Base-by-base conservation (phyloP, 2,888 invertebrate genomes). In the Ryuthela nishihirai region DNA sequence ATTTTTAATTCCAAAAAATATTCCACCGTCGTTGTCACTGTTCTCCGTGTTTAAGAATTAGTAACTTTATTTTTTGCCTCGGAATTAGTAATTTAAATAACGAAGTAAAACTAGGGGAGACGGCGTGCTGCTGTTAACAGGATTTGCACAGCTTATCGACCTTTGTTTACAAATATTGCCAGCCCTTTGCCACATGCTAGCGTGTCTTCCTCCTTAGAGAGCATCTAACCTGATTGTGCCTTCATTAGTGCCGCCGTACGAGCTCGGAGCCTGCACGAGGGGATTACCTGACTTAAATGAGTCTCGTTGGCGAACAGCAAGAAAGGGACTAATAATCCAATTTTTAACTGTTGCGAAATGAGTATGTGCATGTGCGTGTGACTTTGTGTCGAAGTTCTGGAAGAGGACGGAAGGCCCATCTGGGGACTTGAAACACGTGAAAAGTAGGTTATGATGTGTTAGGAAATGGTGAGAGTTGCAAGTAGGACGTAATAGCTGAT, bases 1-100 rank as follows among this genome's bases (percentile, higher is more conserved):
- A 58, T 58, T 58, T 47, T 58, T 58, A 58, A 58, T 58, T 58
- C 52, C 56, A 52, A 58, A 58, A 58, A 58, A 58, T 50, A 52
- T 46, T 50, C 56, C 46, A 41, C 36, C 35, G 45, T 56, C 50
- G 46, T 41, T 45, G 46, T 45, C 56, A 42, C 56, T 58, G 50
- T 52, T 58, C 56, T 52, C 50, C 56, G 50, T 58, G 46, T 50
- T 58, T 58, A 58, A 58, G 56, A 58, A 58, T 58, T 58, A 58
- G 56, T 46, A 46, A 58, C 46, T 58, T 52, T 52, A 58, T 58
- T 58, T 59, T 59, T 59, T 59, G 52, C 59, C 47, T 43, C 34
- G 48, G 53, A 59, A 59, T 59, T 59, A 59, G 59, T 59, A 59
- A 59, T 59, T 59, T 59, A 52, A 59, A 59, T 59, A 53, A 59